Conservation (phyloP, 2,797 vertebrate genomes). For the Staurois parvus region DNA sequence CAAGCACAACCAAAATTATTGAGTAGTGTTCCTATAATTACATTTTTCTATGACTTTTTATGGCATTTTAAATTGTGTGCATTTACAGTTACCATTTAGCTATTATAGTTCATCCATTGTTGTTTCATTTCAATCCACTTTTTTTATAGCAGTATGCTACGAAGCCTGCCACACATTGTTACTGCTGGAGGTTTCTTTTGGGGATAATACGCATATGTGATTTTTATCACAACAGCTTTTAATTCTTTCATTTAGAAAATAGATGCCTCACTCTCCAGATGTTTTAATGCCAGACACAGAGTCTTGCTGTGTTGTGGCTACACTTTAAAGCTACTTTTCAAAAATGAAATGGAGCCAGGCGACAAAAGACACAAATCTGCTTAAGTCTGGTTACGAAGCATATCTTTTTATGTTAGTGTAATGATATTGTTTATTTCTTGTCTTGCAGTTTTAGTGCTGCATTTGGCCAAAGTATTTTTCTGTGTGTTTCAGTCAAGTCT, state of each 20-base stretch:
- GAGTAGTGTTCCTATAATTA: no score
- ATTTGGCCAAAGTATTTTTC: conserved; percentile 35
- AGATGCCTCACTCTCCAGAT: conserved; percentile 41
- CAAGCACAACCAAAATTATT: no score
- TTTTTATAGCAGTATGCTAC: not conserved
- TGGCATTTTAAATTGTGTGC: no score
- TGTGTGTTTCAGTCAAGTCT: conserved; percentile 39
- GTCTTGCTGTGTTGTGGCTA: conserved; percentile 48
- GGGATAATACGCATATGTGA: conserved; percentile 50
- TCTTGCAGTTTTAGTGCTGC: conserved; percentile 19
- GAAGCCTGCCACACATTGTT: not conserved
- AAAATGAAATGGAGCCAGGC: conserved; percentile 32
- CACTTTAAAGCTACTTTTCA: conserved; percentile 38
- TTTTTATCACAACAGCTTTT: conserved; percentile 57
- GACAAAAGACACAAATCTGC: conserved; percentile 45
- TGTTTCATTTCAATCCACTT: not conserved
- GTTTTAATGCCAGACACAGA: conserved; percentile 43
- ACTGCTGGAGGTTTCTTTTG: conserved; percentile 10
- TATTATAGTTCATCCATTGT: not conserved
- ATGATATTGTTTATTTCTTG: conserved; percentile 49
- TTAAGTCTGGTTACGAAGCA: conserved; percentile 26
- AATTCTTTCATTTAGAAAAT: conserved; percentile 51
- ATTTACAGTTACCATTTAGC: not conserved
- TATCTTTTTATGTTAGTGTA: conserved; percentile 32
- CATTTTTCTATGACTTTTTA: no score